Evolutionary conservation across 2,797 vertebrate species (phyloP), one percentile per base, ranked within the genome.

Genomic region (Petrocephalus sullivani): DNA sequence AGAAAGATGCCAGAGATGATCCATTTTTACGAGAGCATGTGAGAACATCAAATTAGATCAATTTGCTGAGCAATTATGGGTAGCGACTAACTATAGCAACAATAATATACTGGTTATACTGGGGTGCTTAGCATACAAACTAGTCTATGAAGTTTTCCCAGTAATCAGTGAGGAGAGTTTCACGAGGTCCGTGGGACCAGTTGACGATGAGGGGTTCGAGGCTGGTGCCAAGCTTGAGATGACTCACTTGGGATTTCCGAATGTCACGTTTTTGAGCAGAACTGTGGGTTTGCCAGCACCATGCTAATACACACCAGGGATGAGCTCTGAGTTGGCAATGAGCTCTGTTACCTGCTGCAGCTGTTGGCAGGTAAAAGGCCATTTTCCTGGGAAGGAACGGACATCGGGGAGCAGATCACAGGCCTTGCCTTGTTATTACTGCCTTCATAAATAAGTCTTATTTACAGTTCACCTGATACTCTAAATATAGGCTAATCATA

Each of bases 71-170:
- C 91, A 90, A 94, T 92, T 91, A 92, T 88, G 91, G 88, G 90
- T 88, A 49, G 4, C 60, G 88, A 90, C 92, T 95, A 91, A 92
- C 92, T 95, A 94, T 92, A 89, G 88, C 92, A 90, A 94, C 91
- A 91, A 92, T 88, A 91, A 87, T 90, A 87, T 88, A 88, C 89
- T 67, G 90, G 88, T 90, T 67, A 84, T 61, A 67, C 1, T 54
- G 8, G 16, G 82, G 49, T 90, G 93, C 92, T 94, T 91, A 91
- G 91, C 91, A 90, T 87, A 91, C 90, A 88, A 90, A 90, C 90
- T 49, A 49, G 89, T 89, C 92, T 93, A 91, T 91, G 92, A 90
- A 90, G 90, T 93, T 92, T 91, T 89, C 89, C 88, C 57, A 87
- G 71, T 85, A 71, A 91, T 91, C 89, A 90, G 90, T 51, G 90